These are phyloP conservation scores for Redunca redunca DNA, from an alignment of 2,113 vertebrate species.

Conservation along the genomic window DNA sequence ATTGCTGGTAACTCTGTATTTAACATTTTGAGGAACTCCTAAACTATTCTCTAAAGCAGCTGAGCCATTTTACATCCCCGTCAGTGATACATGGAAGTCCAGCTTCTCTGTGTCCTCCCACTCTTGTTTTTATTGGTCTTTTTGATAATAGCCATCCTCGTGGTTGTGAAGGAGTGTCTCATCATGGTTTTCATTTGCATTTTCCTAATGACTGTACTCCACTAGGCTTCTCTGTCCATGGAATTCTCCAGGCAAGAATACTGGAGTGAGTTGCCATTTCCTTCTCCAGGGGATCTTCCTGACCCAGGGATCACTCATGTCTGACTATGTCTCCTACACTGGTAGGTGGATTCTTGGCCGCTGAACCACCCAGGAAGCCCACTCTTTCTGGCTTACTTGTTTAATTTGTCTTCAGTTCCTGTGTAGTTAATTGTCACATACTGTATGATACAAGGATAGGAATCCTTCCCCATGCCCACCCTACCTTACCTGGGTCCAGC, in stretches of 20 bases:
- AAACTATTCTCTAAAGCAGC: background rate
- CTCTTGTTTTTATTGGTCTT: background rate
- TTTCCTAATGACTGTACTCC: background rate
- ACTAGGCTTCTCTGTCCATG: background rate
- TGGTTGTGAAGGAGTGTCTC: background rate
- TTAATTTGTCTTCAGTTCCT: background rate
- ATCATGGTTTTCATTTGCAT: background rate
- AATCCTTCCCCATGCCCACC: background rate
- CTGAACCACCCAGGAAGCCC: background rate
- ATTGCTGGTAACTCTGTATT: background rate
- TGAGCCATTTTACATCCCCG: background rate
- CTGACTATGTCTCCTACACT: background rate
- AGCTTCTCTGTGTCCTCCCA: background rate
- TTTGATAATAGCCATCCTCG: background rate
- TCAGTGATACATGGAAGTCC: background rate
- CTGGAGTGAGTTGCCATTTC: background rate
- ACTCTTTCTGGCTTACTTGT: background rate
- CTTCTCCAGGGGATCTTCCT: background rate
- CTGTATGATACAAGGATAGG: background rate
- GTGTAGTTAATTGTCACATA: background rate
- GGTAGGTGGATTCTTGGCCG: background rate
- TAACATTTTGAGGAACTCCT: background rate
- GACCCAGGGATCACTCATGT: background rate
- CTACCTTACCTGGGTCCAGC: background rate
- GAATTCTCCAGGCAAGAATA: background rate